Evolutionary conservation across 35 echinoderm and acorn worm species (phyloP), one percentile per base, ranked within the genome.

Genomic region (Patiria miniata): DNA sequence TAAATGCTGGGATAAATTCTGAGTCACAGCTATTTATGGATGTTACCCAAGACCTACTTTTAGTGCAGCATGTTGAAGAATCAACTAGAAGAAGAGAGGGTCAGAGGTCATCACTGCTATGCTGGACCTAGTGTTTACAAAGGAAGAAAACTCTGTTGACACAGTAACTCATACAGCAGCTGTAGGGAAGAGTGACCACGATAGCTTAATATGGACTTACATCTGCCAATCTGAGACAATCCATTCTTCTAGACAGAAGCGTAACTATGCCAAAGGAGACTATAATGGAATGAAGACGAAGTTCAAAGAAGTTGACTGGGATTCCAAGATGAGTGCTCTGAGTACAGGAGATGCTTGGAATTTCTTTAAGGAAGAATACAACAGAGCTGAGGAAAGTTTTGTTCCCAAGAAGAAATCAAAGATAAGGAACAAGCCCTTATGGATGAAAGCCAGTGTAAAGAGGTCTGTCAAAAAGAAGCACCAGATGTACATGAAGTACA

Each of bases 101-200:
- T n/a, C n/a, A n/a, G n/a, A n/a, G n/a, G n/a, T n/a, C n/a, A n/a
- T n/a, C n/a, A n/a, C n/a, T n/a, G n/a, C n/a, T n/a, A n/a, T n/a
- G n/a, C n/a, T n/a, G n/a, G n/a, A n/a, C n/a, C n/a, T n/a, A n/a
- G n/a, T n/a, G n/a, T 86, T 91, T 34, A 91, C 90, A 1, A 40
- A 34, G 21, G 51, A 81, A 2, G 90, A 91, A 23, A 9, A 61
- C 47, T 2, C 39, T 7, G 47, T 91, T 42, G 26, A 68, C 9
- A 52, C 47, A 4, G 42, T 91, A 34, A 18, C 19, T 0, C 15
- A 78, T 30, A 8, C 39, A 39, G 68, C 90, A 39, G 15, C 69
- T 19, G 21, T 86, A 26, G 83, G 90, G 10, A 91, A 86, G 60
- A 91, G 90, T 86, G 90, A 91, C 38, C 90, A 91, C 68, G 39